These are phyloP conservation scores for Sinelater perroti DNA, from an alignment of 2,888 invertebrate species.

Conservation along the genomic window DNA sequence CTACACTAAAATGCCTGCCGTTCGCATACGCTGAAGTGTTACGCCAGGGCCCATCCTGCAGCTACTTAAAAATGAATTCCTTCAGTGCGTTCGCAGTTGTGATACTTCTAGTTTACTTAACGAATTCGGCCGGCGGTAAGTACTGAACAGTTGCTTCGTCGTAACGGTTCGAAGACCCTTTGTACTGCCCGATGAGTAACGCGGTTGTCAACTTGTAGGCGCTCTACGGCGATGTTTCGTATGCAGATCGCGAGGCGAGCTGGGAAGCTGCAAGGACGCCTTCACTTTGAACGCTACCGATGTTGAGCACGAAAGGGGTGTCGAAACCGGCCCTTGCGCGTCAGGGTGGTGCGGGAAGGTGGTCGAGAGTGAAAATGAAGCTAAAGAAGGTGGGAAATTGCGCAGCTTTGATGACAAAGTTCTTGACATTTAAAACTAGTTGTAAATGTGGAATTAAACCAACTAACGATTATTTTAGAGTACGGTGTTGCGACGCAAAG, in stretches of 20 bases:
- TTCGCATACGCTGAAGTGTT: too few relatives aligned
- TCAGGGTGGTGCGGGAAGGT: conserved; percentile 95
- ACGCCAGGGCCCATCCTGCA: too few relatives aligned
- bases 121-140: conserved; percentile 39
- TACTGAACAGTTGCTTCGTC: too few relatives aligned
- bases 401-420: too few relatives aligned
- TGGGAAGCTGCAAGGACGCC: conserved; percentile 89
- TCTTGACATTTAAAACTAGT: too few relatives aligned
- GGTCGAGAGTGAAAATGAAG: conserved; percentile 79
- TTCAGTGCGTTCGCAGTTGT: conserved; percentile 27
- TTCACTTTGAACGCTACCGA: conserved; percentile 82
- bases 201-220: conserved; percentile 60
- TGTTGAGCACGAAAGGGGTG: conserved; percentile 74
- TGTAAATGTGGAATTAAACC: too few relatives aligned
- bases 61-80: conserved; percentile 34
- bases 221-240: conserved; percentile 79
- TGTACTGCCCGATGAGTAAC: too few relatives aligned
- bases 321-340: conserved; percentile 81
- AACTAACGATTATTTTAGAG: conserved; percentile 75
- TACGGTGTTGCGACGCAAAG: conserved; percentile 88
- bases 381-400: conserved; percentile 72
- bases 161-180: too few relatives aligned
- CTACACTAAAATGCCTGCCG: conserved; percentile 38
- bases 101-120: conserved; percentile 35
- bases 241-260: conserved; percentile 86